These are phyloP conservation scores for Philereme transversata DNA, from an alignment of 2,888 invertebrate genomes.

Conservation along the genomic window DNA sequence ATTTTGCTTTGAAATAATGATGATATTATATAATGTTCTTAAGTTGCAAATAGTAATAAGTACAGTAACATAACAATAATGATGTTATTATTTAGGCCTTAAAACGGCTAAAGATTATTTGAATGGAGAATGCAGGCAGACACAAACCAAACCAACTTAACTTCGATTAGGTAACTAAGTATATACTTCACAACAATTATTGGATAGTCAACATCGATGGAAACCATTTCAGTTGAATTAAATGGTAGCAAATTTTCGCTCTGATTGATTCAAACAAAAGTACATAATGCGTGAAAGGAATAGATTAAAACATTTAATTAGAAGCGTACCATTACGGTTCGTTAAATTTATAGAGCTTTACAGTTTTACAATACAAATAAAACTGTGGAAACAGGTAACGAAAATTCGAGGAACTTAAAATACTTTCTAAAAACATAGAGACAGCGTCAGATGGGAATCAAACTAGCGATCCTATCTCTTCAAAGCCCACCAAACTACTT, in stretches of 20 bases:
- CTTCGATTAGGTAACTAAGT: background rate
- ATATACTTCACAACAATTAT: background rate
- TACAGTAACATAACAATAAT: no score
- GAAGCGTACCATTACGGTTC: constrained; percentile 31
- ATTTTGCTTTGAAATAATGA: no score
- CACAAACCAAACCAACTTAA: no score
- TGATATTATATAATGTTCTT: no score
- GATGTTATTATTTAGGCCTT: no score
- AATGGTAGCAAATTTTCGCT: constrained; percentile 42
- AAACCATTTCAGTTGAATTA: constrained; percentile 31
- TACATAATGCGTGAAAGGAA: constrained; percentile 42
- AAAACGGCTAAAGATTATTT: no score
- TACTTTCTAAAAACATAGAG: constrained; percentile 9
- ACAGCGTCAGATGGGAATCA: constrained; percentile 9
- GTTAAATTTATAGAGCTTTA: constrained; percentile 16
- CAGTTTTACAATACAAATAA: constrained; percentile 5
- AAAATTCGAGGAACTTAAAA: background rate
- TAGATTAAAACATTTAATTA: constrained; percentile 46
- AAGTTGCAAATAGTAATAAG: no score
- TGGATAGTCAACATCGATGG: background rate
- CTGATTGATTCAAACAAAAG: constrained; percentile 47
- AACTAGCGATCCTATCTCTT: constrained; percentile 8
- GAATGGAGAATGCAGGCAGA: no score
- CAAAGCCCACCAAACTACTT: constrained; percentile 7
- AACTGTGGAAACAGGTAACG: background rate